phyloP scores from a whole-genome alignment of 1,140 invertebrate species.

The Ruditapes philippinarum region DNA sequence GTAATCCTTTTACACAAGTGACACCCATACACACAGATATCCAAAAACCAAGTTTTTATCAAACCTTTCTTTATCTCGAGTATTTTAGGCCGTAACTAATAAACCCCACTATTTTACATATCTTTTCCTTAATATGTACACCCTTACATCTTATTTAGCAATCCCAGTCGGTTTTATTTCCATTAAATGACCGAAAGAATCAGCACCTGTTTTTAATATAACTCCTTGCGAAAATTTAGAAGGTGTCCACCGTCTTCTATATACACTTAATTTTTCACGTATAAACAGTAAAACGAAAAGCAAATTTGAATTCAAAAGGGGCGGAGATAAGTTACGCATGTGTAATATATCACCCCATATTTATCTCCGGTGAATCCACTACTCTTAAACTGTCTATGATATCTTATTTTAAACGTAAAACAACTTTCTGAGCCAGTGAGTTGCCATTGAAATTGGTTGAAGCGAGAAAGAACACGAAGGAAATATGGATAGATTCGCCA shows the following conservation, averaged over 20 bases:
- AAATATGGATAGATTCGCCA: slow-evolving; percentile 32
- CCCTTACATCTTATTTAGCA: not conserved
- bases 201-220: slow-evolving; percentile 4
- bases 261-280: slow-evolving; percentile 30
- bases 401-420: slow-evolving; percentile 36
- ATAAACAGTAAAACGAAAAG: slow-evolving; percentile 39
- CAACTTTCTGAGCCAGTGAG: slow-evolving; percentile 37
- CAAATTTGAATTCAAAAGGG: slow-evolving; percentile 53
- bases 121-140: not conserved
- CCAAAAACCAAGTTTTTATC: not conserved
- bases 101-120: not conserved
- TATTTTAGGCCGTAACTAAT: not conserved
- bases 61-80: not conserved
- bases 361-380: slow-evolving; percentile 31
- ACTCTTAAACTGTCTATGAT: slow-evolving; percentile 33
- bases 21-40: not conserved
- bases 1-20: not conserved
- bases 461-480: slow-evolving; percentile 38
- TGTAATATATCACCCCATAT: slow-evolving; percentile 51
- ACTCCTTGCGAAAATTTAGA: slow-evolving; percentile 10
- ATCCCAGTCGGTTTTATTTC: not conserved
- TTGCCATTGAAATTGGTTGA: slow-evolving; percentile 31
- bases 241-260: not conserved
- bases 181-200: not conserved
- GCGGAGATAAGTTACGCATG: slow-evolving; percentile 51